A percentile compares a stretch with the other conserved stretches of the same genome.
These are phyloP conservation scores for Ecdyonurus torrentis DNA, from an alignment of 2,888 invertebrate genomes.

Conservation along the genomic window DNA sequence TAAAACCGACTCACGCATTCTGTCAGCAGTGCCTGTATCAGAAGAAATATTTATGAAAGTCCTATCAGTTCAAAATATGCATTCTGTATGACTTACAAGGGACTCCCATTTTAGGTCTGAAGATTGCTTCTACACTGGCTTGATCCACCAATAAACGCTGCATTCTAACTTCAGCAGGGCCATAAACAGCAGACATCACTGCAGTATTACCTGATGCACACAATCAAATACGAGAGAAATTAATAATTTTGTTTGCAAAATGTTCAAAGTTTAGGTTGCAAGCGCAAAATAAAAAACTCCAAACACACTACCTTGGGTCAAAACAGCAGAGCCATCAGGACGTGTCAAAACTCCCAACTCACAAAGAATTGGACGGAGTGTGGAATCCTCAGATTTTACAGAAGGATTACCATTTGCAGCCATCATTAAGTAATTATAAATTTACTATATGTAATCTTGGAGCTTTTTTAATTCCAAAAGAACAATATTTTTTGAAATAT, in stretches of 20 bases:
- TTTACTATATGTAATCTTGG: too few species aligned
- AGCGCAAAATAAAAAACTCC: conserved; percentile 6
- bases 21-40: conserved; percentile 44
- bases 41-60: too few species aligned
- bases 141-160: conserved; percentile 61
- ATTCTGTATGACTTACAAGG: conserved; percentile 39
- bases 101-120: conserved; percentile 56
- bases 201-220: conserved; percentile 57
- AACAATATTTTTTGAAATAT: too few species aligned
- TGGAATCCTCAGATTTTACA: not conserved
- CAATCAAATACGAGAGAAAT: too few species aligned
- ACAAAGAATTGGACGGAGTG: conserved; percentile 37
- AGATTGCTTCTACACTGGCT: conserved; percentile 62
- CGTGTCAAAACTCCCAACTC: conserved; percentile 54
- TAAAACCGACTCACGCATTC: conserved; percentile 56
- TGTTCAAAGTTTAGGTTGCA: not conserved
- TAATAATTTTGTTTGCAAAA: conserved; percentile 2
- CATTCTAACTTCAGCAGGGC: conserved; percentile 62
- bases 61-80: too few species aligned
- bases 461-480: too few species aligned
- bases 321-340: conserved; percentile 61
- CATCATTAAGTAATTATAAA: not conserved
- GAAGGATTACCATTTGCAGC: not conserved
- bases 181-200: conserved; percentile 60
- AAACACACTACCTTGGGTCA: conserved; percentile 49